A percentile compares a stretch with the other conserved stretches of the same genome.
Conservation (phyloP, 92 coral and sea anemone genomes). For the Bergia puertoricense region DNA sequence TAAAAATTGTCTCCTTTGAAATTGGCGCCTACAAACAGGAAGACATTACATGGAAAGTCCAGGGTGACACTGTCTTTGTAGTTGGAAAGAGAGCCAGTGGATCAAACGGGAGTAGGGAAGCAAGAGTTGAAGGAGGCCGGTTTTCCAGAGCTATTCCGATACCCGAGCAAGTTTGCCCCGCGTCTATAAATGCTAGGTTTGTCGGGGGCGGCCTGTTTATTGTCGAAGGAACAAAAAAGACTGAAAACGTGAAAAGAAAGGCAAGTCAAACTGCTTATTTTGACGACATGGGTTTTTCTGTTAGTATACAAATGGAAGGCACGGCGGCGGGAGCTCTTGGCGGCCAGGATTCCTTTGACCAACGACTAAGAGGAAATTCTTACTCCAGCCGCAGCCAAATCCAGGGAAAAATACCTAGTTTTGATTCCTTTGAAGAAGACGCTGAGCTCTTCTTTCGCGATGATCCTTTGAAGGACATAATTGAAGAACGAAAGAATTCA, state of each 20-base stretch:
- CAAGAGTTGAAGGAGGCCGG: constrained; percentile 28
- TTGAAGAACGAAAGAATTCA: constrained; percentile 22
- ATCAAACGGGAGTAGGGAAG: background rate
- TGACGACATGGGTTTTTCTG: constrained; percentile 35
- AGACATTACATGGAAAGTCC: constrained; percentile 37
- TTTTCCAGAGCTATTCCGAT: constrained; percentile 38
- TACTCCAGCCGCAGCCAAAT: background rate
- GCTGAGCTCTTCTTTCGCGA: constrained; percentile 40
- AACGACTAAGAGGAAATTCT: background rate
- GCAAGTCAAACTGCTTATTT: constrained; percentile 36
- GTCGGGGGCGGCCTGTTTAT: constrained; percentile 31
- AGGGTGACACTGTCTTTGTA: constrained; percentile 20
- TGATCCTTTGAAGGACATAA: constrained; percentile 26
- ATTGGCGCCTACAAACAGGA: constrained; percentile 39
- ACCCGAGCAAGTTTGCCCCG: constrained; percentile 30
- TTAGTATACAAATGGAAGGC: constrained; percentile 19
- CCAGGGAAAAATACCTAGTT: constrained; percentile 20
- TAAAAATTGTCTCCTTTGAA: constrained; percentile 40
- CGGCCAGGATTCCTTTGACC: background rate
- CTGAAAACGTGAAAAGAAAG: background rate
- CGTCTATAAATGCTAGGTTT: constrained; percentile 32
- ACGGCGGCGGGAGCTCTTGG: background rate
- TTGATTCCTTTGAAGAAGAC: constrained; percentile 40
- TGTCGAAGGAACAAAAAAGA: constrained; percentile 39
- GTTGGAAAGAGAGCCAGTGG: constrained; percentile 14